phyloP scores from a whole-genome alignment of 2,888 invertebrate species.

The Chloroclysta siterata region DNA sequence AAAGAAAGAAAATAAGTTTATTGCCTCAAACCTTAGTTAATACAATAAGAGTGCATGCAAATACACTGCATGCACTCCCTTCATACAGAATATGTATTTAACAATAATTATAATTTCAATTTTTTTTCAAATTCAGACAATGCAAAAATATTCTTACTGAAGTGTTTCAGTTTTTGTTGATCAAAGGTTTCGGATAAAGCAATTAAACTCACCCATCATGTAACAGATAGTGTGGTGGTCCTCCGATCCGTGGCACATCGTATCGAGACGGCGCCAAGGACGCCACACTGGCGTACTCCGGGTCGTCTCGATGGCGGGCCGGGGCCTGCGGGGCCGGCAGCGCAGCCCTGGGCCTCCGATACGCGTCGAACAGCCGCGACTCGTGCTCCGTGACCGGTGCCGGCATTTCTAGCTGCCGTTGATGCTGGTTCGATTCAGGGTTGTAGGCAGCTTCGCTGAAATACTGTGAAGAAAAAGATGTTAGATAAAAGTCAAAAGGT shows the following conservation, averaged over 20 bases:
- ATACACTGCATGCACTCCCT: too few relatives aligned
- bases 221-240: constrained; percentile 70
- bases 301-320: constrained; percentile 67
- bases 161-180: too few relatives aligned
- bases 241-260: constrained; percentile 62
- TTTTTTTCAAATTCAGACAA: too few relatives aligned
- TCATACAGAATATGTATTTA: too few relatives aligned
- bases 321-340: constrained; percentile 72
- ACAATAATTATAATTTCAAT: too few relatives aligned
- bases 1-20: too few relatives aligned
- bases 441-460: constrained; percentile 96
- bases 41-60: too few relatives aligned
- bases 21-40: too few relatives aligned
- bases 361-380: constrained; percentile 81
- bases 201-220: constrained; percentile 65
- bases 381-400: constrained; percentile 79
- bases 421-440: constrained; percentile 91
- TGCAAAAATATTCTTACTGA: not conserved
- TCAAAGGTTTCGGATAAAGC: not conserved
- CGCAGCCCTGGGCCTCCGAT: constrained; percentile 72
- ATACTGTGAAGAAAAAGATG: constrained; percentile 86
- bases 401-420: constrained; percentile 80
- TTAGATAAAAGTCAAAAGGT: constrained; percentile 7
- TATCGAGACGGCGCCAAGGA: constrained; percentile 70
- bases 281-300: constrained; percentile 79